These are phyloP conservation scores for Aegotheles bennettii DNA, from an alignment of 2,113 vertebrate genomes.

Conservation along the genomic window DNA sequence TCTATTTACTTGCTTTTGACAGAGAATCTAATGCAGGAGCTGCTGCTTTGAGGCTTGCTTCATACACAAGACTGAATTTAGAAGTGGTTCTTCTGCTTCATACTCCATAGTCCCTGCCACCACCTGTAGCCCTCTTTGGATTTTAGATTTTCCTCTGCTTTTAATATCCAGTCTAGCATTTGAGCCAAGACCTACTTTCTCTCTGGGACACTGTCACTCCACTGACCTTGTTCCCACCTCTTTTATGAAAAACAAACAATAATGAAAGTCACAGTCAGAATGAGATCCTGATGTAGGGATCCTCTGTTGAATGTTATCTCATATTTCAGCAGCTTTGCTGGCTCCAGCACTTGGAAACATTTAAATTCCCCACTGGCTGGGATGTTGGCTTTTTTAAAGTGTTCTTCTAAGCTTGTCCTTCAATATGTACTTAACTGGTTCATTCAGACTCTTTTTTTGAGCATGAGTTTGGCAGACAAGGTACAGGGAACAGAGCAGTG, in stretches of 20 bases:
- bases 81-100: neutral
- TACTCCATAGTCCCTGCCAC: neutral
- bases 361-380: neutral
- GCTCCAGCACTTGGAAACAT: constrained; percentile 11
- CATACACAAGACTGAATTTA: neutral
- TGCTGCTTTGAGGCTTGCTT: neutral
- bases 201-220: neutral
- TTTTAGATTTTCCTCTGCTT: constrained; percentile 13
- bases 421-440: neutral
- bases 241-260: neutral
- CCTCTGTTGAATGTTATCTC: constrained; percentile 51
- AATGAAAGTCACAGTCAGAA: neutral
- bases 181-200: constrained; percentile 13
- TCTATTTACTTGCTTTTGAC: neutral
- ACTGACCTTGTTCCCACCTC: neutral
- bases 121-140: neutral
- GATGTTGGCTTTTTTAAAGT: neutral
- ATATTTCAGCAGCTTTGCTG: constrained; percentile 32
- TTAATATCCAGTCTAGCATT: neutral
- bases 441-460: neutral
- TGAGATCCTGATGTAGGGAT: neutral
- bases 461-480: neutral
- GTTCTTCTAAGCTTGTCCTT: neutral
- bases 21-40: neutral
- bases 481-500: neutral